These are phyloP conservation scores for Daptonema setosum DNA, from an alignment of 2,888 invertebrate genomes.

Conservation along the genomic window DNA sequence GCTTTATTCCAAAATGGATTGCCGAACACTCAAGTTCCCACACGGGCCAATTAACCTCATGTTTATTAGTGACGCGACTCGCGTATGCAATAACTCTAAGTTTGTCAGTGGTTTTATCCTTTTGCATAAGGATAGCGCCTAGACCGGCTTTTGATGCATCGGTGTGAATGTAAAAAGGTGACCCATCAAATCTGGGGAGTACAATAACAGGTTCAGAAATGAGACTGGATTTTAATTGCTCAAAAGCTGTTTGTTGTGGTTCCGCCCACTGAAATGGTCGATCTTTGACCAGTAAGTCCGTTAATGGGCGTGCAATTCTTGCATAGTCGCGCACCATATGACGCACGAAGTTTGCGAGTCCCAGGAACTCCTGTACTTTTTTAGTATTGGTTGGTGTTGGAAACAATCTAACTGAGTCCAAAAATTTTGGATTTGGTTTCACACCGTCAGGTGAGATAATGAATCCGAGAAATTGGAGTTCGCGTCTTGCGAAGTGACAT, in stretches of 20 bases:
- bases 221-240: not conserved
- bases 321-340: not conserved
- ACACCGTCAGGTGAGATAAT: conserved; percentile 5
- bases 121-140: not conserved
- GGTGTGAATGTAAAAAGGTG: not conserved
- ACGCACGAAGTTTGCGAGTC: not conserved
- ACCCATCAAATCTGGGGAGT: not conserved
- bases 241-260: not conserved
- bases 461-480: conserved; percentile 9
- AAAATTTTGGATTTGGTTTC: not conserved
- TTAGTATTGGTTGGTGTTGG: not conserved
- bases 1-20: not conserved
- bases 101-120: not conserved
- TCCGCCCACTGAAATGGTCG: not conserved
- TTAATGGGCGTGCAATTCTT: not conserved
- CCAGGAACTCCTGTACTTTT: not conserved
- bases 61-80: not conserved
- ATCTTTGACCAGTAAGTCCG: not conserved
- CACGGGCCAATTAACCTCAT: too few species aligned
- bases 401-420: not conserved
- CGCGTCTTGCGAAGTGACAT: conserved; percentile 10
- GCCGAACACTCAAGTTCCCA: not conserved
- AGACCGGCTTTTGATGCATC: not conserved
- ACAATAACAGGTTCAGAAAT: not conserved
- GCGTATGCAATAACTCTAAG: not conserved